phyloP scores from a whole-genome alignment of 2,797 vertebrate species.

The Diglossa cyanea region DNA sequence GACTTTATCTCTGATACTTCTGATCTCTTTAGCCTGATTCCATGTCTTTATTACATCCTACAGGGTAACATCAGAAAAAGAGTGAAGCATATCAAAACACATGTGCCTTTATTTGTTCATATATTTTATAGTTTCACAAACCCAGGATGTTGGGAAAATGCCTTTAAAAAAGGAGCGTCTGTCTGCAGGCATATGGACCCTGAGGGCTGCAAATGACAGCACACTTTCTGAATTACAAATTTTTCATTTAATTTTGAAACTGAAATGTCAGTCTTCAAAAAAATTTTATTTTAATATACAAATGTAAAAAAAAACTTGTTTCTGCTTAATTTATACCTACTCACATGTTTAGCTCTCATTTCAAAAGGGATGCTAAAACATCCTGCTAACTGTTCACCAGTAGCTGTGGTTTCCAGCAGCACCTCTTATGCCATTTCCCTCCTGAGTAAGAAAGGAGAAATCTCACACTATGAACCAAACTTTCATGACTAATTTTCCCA shows the following conservation, averaged over 20 bases:
- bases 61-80: neutral
- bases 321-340: neutral
- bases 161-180: neutral
- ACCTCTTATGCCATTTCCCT: neutral
- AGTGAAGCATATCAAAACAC: neutral
- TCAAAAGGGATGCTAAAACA: neutral
- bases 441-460: neutral
- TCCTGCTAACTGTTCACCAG: neutral
- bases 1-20: neutral
- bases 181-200: neutral
- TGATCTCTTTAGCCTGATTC: neutral
- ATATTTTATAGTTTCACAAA: neutral
- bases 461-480: neutral
- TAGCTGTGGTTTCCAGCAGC: neutral
- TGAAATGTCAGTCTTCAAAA: neutral
- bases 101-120: neutral
- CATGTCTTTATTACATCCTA: neutral
- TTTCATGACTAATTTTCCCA: neutral
- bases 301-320: neutral
- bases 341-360: neutral
- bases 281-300: neutral
- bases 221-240: neutral
- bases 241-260: neutral
- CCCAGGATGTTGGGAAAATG: neutral
- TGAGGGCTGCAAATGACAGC: neutral